Evolutionary conservation across 2,888 invertebrate species (phyloP).

Genomic region (Eupithecia vulgata): DNA sequence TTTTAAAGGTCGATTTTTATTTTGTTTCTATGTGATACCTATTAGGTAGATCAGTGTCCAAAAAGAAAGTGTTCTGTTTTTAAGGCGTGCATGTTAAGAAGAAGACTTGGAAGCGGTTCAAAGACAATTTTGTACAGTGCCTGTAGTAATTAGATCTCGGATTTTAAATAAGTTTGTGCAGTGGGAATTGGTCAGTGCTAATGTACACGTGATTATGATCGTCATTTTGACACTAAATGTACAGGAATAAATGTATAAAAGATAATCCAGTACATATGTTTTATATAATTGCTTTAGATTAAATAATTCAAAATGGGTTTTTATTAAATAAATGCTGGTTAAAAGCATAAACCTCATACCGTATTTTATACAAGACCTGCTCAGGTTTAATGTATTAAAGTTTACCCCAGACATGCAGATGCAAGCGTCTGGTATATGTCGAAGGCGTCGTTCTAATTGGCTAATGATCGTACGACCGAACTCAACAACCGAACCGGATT

Average conservation of each 20-base stretch:
- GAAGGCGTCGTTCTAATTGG: not conserved
- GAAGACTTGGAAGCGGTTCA: constrained; percentile 55
- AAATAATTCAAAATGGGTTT: not conserved
- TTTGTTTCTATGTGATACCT: not conserved
- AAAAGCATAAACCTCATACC: not conserved
- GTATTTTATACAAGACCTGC: not conserved
- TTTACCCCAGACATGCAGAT: not conserved
- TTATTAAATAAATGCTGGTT: not conserved
- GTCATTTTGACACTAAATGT: constrained; percentile 21
- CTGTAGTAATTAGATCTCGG: constrained; percentile 19
- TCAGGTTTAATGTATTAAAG: not conserved
- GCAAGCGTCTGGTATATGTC: not conserved
- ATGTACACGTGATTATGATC: constrained; percentile 21
- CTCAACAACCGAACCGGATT: too few relatives aligned
- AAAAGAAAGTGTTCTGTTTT: not conserved
- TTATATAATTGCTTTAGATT: not conserved
- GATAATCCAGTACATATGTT: not conserved
- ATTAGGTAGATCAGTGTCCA: not conserved
- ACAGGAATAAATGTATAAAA: constrained; percentile 6
- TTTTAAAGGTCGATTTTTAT: not conserved
- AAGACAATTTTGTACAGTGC: constrained; percentile 57
- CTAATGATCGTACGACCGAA: too few relatives aligned
- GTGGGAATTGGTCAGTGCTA: constrained; percentile 34
- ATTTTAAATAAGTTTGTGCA: constrained; percentile 17
- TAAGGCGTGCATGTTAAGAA: not conserved